phyloP scores from a whole-genome alignment of 2,797 vertebrate species.

The Tamandua tetradactyla region DNA sequence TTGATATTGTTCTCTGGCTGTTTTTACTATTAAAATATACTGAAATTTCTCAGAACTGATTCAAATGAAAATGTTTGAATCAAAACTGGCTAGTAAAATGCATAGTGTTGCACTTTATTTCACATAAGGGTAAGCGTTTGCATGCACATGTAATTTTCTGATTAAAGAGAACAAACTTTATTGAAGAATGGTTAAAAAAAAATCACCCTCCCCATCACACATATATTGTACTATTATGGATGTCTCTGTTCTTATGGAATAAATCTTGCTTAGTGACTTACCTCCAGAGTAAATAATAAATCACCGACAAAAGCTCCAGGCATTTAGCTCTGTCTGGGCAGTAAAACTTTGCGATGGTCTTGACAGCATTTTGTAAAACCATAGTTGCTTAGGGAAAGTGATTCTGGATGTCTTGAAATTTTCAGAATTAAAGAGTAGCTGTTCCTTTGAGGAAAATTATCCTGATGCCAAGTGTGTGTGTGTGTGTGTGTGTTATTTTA shows the following conservation, averaged over 20 bases:
- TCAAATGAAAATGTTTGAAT: conserved; percentile 30
- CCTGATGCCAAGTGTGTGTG: conserved; percentile 56
- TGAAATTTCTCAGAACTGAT: conserved; percentile 50
- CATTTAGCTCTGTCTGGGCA: conserved; percentile 62
- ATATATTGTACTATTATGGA: conserved; percentile 29
- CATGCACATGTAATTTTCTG: conserved; percentile 10
- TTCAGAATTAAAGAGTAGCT: conserved; percentile 84
- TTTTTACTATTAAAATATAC: conserved; percentile 37
- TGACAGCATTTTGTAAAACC: conserved; percentile 83
- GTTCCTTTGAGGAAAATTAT: conserved; percentile 84
- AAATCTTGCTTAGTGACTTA: conserved; percentile 74
- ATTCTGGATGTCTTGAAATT: conserved; percentile 86
- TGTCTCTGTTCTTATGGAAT: conserved; percentile 74
- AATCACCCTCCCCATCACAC: conserved; percentile 23
- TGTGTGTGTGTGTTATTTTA: conserved; percentile 72
- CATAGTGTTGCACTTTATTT: background rate
- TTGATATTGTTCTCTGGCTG: background rate
- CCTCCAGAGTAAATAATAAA: conserved; percentile 79
- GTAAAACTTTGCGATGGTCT: conserved; percentile 75
- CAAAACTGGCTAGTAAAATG: background rate
- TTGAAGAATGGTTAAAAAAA: conserved; percentile 29
- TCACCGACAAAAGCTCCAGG: conserved; percentile 55
- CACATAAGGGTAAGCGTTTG: background rate
- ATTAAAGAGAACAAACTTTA: conserved; percentile 24
- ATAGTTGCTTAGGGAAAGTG: conserved; percentile 87